Evolutionary conservation across 1,140 invertebrate species (phyloP), one percentile per base, ranked within the genome.

Genomic region (Ostrea denselamellosa): DNA sequence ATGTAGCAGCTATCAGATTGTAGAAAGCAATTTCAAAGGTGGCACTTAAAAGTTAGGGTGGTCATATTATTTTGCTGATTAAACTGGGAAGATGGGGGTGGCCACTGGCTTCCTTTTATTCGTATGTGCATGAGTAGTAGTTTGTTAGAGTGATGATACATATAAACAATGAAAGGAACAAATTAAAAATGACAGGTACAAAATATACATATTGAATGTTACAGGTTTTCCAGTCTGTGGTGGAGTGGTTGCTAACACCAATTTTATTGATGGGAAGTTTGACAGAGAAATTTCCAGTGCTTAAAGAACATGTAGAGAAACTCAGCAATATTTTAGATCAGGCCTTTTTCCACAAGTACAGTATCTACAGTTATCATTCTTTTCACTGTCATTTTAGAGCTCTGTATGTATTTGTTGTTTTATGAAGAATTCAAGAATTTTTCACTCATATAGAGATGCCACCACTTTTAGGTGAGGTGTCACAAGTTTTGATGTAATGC

Each of bases 301-400:
- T 34, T 17, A 28, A 25, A 28, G 9, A 54, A 4, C 5, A 44
- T 58, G 34, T 44, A 5, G 54, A 85, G 52, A 25, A 19, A 22
- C 8, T 85, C 2, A 51, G 52, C 8, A 56, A 56, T 54, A 51
- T 85, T 56, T n/a, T 88, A 10, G 28, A 85, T 8, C 68, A 77
- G 65, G 14, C 87, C 14, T 19, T 88, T 17, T 88, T 88, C 28
- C 58, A 81, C 25, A 88, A 81, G 87, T 88, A 88, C 17, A 83
- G n/a, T 44, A 81, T 28, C 17, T 19, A 62, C 56, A 77, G 25
- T 77, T 77, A 77, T 34, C 14, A 8, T 28, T 77, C 68, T 77
- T 77, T 44, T 14, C 9, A 28, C 17, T 62, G 5, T 62, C 5
- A 2, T n/a, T 44, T 44, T 44, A 44, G 34, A 44, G 5, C 34